These are phyloP conservation scores for Sebastes kiyomatsui DNA, from an alignment of 2,797 vertebrate genomes.

Conservation along the genomic window DNA sequence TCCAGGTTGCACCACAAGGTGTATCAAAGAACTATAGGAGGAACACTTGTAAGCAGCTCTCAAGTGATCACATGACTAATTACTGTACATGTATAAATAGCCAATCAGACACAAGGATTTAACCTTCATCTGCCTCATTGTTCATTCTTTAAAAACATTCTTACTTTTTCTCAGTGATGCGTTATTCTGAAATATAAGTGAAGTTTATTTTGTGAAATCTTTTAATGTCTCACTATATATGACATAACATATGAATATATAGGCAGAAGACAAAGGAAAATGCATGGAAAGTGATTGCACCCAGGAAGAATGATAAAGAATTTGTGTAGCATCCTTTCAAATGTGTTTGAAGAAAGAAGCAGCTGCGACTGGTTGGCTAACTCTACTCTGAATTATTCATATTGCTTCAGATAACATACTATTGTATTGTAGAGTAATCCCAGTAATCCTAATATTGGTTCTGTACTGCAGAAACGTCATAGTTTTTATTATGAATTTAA, in stretches of 20 bases:
- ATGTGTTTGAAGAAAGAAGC: neutral
- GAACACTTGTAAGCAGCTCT: neutral
- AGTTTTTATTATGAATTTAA: neutral
- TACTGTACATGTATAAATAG: neutral
- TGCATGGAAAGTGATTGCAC: no score
- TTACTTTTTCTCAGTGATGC: neutral
- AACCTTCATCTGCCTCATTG: neutral
- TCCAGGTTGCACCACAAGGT: no score
- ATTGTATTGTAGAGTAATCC: neutral
- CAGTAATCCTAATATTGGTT: no score
- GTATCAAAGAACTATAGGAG: neutral
- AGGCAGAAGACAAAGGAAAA: no score
- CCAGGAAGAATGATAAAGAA: no score
- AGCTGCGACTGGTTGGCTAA: neutral
- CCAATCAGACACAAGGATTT: neutral
- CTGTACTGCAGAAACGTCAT: no score
- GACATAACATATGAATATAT: neutral
- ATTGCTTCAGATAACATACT: neutral
- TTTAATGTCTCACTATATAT: neutral
- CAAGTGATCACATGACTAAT: neutral
- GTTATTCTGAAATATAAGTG: neutral
- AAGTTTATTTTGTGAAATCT: neutral
- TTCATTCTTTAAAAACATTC: neutral
- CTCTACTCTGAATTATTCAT: neutral
- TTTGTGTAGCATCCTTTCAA: neutral